A percentile compares a stretch with the other conserved stretches of the same genome.
Conservation (phyloP, 35 echinoderm and acorn worm genomes). For the Strongylocentrotus purpuratus region DNA sequence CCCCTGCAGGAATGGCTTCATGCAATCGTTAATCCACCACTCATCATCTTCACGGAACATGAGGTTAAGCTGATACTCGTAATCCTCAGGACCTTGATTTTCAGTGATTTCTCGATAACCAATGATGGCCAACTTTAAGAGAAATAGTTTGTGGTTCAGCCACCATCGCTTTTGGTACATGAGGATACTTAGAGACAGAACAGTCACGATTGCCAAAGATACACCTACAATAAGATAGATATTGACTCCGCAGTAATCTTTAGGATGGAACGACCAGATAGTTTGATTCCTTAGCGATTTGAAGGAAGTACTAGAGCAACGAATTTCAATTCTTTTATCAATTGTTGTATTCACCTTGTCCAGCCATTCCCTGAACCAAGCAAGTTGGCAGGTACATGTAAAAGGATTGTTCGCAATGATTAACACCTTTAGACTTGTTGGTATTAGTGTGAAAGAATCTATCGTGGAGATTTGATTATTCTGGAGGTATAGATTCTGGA, state of each 20-base stretch:
- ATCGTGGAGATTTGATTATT: not conserved
- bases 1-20: not conserved
- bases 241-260: not conserved
- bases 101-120: not conserved
- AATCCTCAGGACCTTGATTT: not conserved
- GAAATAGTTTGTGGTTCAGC: not conserved
- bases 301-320: not conserved
- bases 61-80: slow-evolving; percentile 15
- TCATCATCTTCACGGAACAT: slow-evolving; percentile 20
- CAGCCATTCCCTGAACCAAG: slow-evolving; percentile 16
- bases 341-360: not conserved
- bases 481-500: not conserved
- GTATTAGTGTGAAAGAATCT: not conserved
- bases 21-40: not conserved
- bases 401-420: not conserved
- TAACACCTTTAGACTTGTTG: not conserved
- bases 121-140: not conserved
- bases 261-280: not conserved
- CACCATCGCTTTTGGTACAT: slow-evolving; percentile 33
- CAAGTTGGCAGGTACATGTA: not conserved
- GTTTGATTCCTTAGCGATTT: not conserved
- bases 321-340: not conserved
- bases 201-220: not conserved
- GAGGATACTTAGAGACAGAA: not conserved
- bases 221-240: not conserved